These are phyloP conservation scores for Lymantria dispar DNA, from an alignment of 2,888 invertebrate species.

Conservation along the genomic window DNA sequence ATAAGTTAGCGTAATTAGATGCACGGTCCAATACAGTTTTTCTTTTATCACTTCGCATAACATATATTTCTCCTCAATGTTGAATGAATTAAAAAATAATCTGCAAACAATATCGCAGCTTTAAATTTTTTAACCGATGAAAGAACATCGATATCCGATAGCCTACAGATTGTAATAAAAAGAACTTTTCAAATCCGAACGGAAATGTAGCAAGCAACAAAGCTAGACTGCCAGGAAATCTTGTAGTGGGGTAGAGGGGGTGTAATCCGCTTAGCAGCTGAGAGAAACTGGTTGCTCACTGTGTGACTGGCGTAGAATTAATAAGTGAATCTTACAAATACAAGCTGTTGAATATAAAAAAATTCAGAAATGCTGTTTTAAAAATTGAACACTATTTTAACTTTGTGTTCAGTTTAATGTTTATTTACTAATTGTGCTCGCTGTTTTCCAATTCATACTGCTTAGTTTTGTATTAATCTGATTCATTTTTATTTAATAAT, in stretches of 20 bases:
- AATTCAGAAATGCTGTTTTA: no score
- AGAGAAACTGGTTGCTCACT: conserved; percentile 43
- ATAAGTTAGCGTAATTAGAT: no score
- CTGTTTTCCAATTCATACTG: no score
- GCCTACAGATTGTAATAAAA: conserved; percentile 37
- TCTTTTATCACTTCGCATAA: no score
- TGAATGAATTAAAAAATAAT: no score
- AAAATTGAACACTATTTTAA: no score
- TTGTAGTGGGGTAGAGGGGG: conserved; percentile 31
- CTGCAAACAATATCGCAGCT: conserved; percentile 20
- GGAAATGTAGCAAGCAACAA: conserved; percentile 57
- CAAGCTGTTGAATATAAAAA: not conserved
- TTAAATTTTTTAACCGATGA: conserved; percentile 19
- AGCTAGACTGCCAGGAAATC: conserved; percentile 50
- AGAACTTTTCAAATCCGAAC: conserved; percentile 45
- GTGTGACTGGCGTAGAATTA: conserved; percentile 35
- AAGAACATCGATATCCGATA: conserved; percentile 36
- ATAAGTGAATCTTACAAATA: conserved; percentile 17
- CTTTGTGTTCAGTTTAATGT: no score
- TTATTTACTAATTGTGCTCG: no score
- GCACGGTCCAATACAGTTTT: no score
- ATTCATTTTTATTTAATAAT: no score
- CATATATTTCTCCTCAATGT: no score
- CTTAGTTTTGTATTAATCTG: no score
- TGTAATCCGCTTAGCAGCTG: conserved; percentile 57